These are phyloP conservation scores for Melanotaenia nigrans DNA, from an alignment of 2,797 vertebrate genomes.

Conservation along the genomic window DNA sequence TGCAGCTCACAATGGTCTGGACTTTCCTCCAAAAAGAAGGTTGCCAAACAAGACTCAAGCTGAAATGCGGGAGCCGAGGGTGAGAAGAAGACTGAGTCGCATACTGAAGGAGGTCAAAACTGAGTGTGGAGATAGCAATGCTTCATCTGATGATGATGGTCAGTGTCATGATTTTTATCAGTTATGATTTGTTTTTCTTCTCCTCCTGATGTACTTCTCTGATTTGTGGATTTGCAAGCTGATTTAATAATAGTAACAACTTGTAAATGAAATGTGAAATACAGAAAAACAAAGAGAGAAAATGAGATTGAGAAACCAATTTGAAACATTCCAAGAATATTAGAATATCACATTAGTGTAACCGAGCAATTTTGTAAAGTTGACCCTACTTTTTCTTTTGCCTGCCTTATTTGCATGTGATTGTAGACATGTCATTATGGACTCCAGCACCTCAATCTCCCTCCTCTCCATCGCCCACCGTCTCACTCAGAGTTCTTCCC, in stretches of 20 bases:
- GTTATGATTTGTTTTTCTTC: neutral
- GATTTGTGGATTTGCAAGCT: neutral
- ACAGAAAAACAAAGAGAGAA: neutral
- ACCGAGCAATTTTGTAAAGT: neutral
- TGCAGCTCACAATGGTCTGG: conserved; percentile 88
- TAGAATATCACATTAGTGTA: neutral
- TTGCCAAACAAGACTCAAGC: conserved; percentile 78
- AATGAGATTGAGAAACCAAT: neutral
- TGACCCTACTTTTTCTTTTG: neutral
- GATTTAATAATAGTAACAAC: neutral
- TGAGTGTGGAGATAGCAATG: conserved; percentile 92
- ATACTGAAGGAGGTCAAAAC: conserved; percentile 93
- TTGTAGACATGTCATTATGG: conserved; percentile 79
- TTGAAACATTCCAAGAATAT: neutral
- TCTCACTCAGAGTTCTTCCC: conserved; percentile 90
- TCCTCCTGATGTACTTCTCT: neutral
- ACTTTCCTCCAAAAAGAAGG: conserved; percentile 83
- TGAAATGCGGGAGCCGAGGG: conserved; percentile 88
- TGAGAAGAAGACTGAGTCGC: conserved; percentile 87
- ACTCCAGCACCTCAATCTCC: conserved; percentile 83
- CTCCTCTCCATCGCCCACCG: conserved; percentile 84
- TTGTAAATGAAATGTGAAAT: neutral
- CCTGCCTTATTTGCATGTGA: conserved; percentile 11
- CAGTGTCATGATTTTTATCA: conserved; percentile 41
- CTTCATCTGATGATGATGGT: conserved; percentile 98